These are phyloP conservation scores for Ernsta delagoae DNA, from an alignment of 2,888 invertebrate species.

Conservation along the genomic window DNA sequence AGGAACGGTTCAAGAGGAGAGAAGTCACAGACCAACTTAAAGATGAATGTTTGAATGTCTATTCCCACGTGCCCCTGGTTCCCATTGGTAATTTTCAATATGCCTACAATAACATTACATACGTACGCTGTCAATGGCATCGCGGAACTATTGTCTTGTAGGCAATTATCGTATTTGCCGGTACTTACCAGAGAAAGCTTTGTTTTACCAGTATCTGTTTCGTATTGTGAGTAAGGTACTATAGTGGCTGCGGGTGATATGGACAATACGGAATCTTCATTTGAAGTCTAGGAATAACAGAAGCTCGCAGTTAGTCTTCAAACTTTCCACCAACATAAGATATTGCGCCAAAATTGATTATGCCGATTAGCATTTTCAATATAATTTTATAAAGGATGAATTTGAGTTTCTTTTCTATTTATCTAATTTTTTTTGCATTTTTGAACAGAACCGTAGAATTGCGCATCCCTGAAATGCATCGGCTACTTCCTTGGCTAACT, in stretches of 20 bases:
- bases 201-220: constrained; percentile 27
- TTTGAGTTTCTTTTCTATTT: too few relatives aligned
- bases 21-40: background rate
- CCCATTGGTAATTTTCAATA: constrained; percentile 43
- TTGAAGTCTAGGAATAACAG: background rate
- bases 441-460: too few relatives aligned
- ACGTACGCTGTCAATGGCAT: too few relatives aligned
- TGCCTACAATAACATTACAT: constrained; percentile 38
- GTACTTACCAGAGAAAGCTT: constrained; percentile 60
- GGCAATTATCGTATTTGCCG: constrained; percentile 56
- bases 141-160: constrained; percentile 60
- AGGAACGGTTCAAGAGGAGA: background rate
- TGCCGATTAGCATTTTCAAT: too few relatives aligned
- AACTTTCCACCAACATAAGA: too few relatives aligned
- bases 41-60: constrained; percentile 36
- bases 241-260: constrained; percentile 43
- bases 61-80: constrained; percentile 48
- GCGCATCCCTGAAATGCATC: too few relatives aligned
- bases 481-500: too few relatives aligned
- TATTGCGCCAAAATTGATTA: too few relatives aligned
- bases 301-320: too few relatives aligned
- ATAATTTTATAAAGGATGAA: too few relatives aligned
- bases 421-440: too few relatives aligned
- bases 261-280: background rate
- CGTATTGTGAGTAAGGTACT: too few relatives aligned